Conservation (phyloP, 2,113 vertebrate genomes). For the Actinemys pallida region DNA sequence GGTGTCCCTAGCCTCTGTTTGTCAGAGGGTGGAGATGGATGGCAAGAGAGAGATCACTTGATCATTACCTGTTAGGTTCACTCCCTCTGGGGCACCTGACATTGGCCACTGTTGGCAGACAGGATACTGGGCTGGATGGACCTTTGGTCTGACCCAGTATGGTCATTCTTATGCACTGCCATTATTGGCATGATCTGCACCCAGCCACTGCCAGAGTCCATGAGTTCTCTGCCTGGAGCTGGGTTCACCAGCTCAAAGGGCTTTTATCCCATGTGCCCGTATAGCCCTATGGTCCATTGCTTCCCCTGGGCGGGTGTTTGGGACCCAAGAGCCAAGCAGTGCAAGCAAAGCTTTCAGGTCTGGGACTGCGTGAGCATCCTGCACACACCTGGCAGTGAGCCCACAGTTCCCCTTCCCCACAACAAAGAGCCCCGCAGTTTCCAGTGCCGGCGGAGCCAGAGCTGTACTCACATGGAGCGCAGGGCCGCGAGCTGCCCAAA, state of each 20-base stretch:
- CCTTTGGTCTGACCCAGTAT: too few species aligned
- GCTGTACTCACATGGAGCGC: conserved; percentile 88
- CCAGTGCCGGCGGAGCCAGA: neutral
- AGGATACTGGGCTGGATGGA: too few species aligned
- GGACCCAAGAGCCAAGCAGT: neutral
- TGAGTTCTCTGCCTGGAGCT: neutral
- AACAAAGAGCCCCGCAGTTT: rapidly evolving
- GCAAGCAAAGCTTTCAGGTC: neutral
- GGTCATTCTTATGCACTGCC: neutral
- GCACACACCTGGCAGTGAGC: neutral
- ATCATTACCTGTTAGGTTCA: too few species aligned
- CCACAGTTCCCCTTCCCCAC: rapidly evolving
- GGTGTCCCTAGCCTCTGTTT: too few species aligned
- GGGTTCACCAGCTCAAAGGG: neutral
- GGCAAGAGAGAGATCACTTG: too few species aligned
- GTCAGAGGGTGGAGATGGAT: too few species aligned
- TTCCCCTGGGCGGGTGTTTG: rapidly evolving
- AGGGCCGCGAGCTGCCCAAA: conserved; percentile 90
- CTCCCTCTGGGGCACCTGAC: too few species aligned
- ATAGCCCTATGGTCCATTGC: too few species aligned
- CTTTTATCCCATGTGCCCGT: neutral
- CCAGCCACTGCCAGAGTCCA: neutral
- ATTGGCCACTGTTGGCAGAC: too few species aligned
- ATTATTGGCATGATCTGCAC: neutral
- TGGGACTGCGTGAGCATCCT: neutral